Evolutionary conservation across 2,888 invertebrate genomes (phyloP).

Genomic region (Ischnus inquisitorius): DNA sequence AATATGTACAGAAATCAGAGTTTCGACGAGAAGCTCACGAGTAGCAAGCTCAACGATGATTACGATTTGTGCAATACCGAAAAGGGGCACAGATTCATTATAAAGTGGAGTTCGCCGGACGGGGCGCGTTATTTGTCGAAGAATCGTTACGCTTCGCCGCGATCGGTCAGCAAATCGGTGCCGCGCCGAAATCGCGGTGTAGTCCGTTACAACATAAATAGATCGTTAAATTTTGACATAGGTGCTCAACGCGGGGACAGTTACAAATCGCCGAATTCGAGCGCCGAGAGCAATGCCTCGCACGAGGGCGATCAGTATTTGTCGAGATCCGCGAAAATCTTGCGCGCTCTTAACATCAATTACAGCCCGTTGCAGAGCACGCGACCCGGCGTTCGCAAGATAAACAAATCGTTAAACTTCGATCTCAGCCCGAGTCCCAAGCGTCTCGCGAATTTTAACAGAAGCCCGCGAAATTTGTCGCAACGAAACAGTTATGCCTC

Average conservation of each 20-base stretch:
- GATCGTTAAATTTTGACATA: conserved; percentile 79
- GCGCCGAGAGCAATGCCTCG: conserved; percentile 66
- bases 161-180: conserved; percentile 74
- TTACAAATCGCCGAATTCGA: conserved; percentile 75
- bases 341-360: conserved; percentile 79
- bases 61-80: conserved; percentile 72
- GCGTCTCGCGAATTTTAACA: conserved; percentile 64
- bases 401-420: conserved; percentile 80
- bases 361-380: conserved; percentile 73
- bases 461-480: background rate
- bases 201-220: conserved; percentile 75
- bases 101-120: conserved; percentile 75
- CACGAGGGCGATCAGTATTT: conserved; percentile 72
- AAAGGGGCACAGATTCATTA: conserved; percentile 71
- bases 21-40: conserved; percentile 66
- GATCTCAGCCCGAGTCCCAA: conserved; percentile 78
- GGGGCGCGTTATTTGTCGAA: conserved; percentile 72
- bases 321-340: conserved; percentile 81
- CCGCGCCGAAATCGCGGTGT: conserved; percentile 74
- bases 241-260: conserved; percentile 61
- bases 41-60: conserved; percentile 69
- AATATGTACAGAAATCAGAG: conserved; percentile 72
- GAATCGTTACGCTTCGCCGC: conserved; percentile 74
- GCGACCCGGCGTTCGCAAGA: conserved; percentile 70
- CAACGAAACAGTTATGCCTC: conserved; percentile 50